Base-by-base conservation (phyloP, 1,140 invertebrate genomes). In the Bemisia tabaci region DNA sequence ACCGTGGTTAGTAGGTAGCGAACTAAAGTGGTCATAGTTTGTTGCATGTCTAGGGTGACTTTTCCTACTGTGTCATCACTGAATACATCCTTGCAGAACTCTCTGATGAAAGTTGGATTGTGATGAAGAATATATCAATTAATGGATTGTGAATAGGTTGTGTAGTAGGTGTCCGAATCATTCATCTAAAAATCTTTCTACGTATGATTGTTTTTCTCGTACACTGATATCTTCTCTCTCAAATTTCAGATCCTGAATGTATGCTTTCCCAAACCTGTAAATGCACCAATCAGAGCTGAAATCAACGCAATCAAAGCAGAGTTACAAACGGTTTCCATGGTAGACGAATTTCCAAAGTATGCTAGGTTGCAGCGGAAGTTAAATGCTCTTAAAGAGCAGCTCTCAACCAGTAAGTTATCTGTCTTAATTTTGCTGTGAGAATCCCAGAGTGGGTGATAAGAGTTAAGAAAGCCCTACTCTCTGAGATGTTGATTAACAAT, bases 291-390 rank as follows among this genome's bases (percentile, higher is more conserved):
- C 17, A 48, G 33, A 48, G 33, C 5, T 48, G 64, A 65, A 59
- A 24, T 65, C 1, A 22, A 1, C 1, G 27, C 25, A 9, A 65
- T 65, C n/a, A 59, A 65, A 65, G 17, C 1, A 12, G 24, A 58
- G 59, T 25, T 65, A 23, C 23, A 48, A 2, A 24, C 1, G 21
- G 59, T 65, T 12, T 65, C 64, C 1, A 65, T 65, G 48, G 64
- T 65, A 1, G 64, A 65, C 59, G 64, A 65, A 65, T 65, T 65
- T 24, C 33, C 64, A 2, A 65, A 65, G n/a, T 65, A 58, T 59
- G 33, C 33, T 12, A 65, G 58, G 24, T 22, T 65, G 1, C 33
- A 65, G 26, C 39, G 64, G 33, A 65, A 65, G 39, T 59, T 65
- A 48, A 65, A 65, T 65, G 25, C 25, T 58, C 22, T 65, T 17